phyloP scores from a whole-genome alignment of 2,113 vertebrate genomes.

The Eonycteris spelaea region DNA sequence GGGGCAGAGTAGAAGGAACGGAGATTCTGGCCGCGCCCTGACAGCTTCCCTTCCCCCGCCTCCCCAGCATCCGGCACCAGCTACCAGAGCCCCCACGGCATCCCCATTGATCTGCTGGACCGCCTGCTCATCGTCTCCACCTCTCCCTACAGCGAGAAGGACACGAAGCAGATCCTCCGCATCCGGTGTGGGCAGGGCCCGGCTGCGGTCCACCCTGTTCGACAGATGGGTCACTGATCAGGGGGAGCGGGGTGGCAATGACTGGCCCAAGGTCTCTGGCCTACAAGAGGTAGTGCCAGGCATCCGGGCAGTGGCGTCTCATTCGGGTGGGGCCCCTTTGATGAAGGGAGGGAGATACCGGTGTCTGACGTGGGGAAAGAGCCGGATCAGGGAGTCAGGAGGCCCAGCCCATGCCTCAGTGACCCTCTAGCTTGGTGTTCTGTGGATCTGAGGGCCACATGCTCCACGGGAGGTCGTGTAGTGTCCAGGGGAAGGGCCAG shows the following conservation, averaged over 20 bases:
- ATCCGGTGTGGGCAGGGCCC: constrained; percentile 84
- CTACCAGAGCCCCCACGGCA: constrained; percentile 94
- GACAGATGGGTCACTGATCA: not conserved
- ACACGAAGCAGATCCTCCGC: constrained; percentile 93
- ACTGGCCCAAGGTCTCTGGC: not conserved
- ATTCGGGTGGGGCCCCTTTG: fast-evolving
- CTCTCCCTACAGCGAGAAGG: constrained; percentile 92
- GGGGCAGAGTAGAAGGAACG: not conserved
- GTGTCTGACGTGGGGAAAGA: not conserved
- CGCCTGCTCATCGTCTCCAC: constrained; percentile 93
- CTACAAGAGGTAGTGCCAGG: not conserved
- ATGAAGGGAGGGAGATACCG: fast-evolving
- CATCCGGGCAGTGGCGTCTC: too few species aligned
- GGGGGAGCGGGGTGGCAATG: not conserved
- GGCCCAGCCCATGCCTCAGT: not conserved
- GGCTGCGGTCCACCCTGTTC: not conserved
- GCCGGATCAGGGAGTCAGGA: not conserved
- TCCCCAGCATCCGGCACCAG: constrained; percentile 92
- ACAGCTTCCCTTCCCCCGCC: not conserved
- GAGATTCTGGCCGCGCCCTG: fast-evolving
- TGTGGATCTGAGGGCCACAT: not conserved
- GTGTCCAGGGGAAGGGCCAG: fast-evolving
- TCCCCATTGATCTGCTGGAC: constrained; percentile 93
- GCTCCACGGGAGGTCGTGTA: not conserved
- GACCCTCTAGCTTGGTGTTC: not conserved